These are phyloP conservation scores for Trichacis sp. DNA, from an alignment of 2,888 invertebrate species.

Conservation along the genomic window DNA sequence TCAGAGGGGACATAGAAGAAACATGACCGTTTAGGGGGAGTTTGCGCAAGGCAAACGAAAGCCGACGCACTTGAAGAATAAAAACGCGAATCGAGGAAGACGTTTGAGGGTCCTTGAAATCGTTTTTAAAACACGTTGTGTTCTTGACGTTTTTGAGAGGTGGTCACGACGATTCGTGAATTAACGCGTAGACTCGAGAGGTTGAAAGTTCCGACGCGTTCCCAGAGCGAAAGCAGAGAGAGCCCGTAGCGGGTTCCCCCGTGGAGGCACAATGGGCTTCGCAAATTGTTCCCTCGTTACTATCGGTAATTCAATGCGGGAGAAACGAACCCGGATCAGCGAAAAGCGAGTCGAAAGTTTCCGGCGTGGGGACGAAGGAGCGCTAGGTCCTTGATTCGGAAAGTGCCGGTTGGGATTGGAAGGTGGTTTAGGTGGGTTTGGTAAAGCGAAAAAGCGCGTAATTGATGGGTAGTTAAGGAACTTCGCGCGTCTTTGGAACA, in stretches of 20 bases:
- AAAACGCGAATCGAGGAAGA: no score
- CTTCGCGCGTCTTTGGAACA: no score
- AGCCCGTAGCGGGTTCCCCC: constrained; percentile 29
- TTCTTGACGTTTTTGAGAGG: constrained; percentile 52
- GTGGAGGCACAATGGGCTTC: constrained; percentile 45
- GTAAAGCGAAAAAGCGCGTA: background rate
- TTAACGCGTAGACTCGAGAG: constrained; percentile 46
- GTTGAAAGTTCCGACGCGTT: constrained; percentile 37
- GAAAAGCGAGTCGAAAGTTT: constrained; percentile 29
- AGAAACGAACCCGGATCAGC: constrained; percentile 24
- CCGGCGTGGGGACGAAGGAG: constrained; percentile 5
- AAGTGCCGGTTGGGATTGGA: constrained; percentile 28
- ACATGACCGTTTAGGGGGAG: constrained; percentile 13
- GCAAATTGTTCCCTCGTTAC: constrained; percentile 51
- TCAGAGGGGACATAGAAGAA: background rate
- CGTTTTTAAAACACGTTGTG: constrained; percentile 38
- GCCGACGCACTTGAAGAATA: no score
- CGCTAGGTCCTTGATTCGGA: constrained; percentile 1
- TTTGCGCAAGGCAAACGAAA: constrained; percentile 30
- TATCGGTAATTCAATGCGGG: constrained; percentile 48
- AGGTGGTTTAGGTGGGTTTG: background rate
- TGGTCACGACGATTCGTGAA: constrained; percentile 49
- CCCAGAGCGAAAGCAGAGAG: constrained; percentile 19
- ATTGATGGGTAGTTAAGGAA: background rate
- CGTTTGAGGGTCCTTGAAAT: constrained; percentile 43